These are phyloP conservation scores for Pelagia noctiluca DNA, from an alignment of 30 jellyfish, hydroid and myxozoan genomes.

Conservation along the genomic window DNA sequence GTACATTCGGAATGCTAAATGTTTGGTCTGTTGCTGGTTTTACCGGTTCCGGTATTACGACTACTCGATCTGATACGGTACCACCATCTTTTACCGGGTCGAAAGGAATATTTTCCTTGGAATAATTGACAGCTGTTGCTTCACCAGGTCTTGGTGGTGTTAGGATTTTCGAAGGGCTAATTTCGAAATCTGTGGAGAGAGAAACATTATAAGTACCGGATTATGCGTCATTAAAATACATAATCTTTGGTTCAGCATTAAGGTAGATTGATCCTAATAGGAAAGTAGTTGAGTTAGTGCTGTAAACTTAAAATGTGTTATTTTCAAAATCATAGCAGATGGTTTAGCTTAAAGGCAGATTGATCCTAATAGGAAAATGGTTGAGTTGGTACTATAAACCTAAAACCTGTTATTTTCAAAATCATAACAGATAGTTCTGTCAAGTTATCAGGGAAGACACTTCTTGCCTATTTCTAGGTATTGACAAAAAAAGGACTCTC, in stretches of 20 bases:
- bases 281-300: no score
- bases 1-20: neutral
- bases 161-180: constrained; percentile 30
- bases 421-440: no score
- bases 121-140: neutral
- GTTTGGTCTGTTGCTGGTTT: neutral
- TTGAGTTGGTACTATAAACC: no score
- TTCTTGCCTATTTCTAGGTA: neutral
- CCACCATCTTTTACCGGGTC: constrained; percentile 33
- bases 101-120: neutral
- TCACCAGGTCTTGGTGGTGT: constrained; percentile 14
- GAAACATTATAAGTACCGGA: neutral
- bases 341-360: no score
- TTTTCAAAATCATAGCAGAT: no score
- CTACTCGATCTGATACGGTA: neutral
- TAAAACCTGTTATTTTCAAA: no score
- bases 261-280: no score
- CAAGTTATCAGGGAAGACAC: no score
- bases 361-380: no score
- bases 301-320: no score
- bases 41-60: neutral
- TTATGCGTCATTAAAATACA: neutral
- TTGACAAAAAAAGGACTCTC: neutral
- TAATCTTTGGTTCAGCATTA: neutral
- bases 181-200: constrained; percentile 28